Evolutionary conservation across 1,140 invertebrate genomes (phyloP).

Genomic region (Solenopsis invicta): DNA sequence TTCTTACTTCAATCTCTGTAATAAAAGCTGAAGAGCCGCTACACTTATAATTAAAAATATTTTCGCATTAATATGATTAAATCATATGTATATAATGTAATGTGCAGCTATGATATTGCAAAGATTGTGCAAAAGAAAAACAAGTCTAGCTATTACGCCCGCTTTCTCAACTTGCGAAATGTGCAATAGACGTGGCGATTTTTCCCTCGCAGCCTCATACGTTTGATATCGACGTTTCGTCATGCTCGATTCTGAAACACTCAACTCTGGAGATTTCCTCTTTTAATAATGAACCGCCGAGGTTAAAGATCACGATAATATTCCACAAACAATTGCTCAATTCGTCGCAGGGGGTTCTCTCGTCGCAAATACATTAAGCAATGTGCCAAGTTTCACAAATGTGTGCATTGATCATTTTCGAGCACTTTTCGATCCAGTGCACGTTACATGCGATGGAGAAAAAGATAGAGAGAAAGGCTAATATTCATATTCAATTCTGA

Average conservation of each 20-base stretch:
- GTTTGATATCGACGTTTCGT: constrained; percentile 26
- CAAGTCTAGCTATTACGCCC: not conserved
- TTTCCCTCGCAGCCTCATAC: not conserved
- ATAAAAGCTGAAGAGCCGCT: not conserved
- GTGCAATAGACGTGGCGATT: constrained; percentile 20
- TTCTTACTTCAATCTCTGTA: not conserved
- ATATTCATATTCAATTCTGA: too few species aligned
- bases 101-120: not conserved
- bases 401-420: not conserved
- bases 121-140: not conserved
- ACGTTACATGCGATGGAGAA: not conserved
- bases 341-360: constrained; percentile 59
- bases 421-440: not conserved
- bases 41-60: not conserved
- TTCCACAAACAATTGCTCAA: constrained; percentile 28
- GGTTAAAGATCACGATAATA: constrained; percentile 72
- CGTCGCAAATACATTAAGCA: constrained; percentile 43
- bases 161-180: constrained; percentile 29
- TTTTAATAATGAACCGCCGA: constrained; percentile 40
- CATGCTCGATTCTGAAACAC: constrained; percentile 20
- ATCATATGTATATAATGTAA: not conserved
- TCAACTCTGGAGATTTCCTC: constrained; percentile 4
- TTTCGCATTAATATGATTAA: not conserved
- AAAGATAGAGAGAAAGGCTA: not conserved
- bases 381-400: not conserved